These are phyloP conservation scores for Capromys pilorides DNA, from an alignment of 2,797 vertebrate species.

Conservation along the genomic window DNA sequence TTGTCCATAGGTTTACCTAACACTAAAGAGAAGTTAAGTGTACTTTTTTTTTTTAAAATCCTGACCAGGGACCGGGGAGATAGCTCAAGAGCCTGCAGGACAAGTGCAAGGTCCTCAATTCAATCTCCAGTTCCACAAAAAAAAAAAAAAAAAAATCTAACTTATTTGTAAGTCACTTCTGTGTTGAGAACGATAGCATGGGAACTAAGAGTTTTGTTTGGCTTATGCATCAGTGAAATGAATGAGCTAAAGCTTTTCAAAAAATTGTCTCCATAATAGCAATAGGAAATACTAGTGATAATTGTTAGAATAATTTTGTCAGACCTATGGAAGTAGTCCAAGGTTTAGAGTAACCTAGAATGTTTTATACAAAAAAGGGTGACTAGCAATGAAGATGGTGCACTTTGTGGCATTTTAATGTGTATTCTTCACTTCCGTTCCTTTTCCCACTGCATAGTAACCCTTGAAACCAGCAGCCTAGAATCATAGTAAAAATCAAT, in stretches of 20 bases:
- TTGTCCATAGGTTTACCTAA: neutral
- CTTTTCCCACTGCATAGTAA: neutral
- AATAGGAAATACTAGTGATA: neutral
- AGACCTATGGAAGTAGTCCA: neutral
- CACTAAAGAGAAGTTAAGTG: neutral
- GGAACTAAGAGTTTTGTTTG: slow-evolving; percentile 18
- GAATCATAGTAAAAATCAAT: neutral
- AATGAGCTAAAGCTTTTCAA: neutral
- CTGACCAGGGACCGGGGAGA: too few species aligned
- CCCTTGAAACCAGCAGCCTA: neutral
- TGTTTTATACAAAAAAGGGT: neutral
- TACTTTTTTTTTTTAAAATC: neutral
- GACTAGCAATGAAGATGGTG: neutral
- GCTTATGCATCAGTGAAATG: neutral
- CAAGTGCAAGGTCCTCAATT: too few species aligned
- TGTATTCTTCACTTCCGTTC: neutral
- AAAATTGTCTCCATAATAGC: neutral
- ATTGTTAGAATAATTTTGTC: neutral
- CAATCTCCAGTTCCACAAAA: too few species aligned
- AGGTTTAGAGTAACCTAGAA: neutral
- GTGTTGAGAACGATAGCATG: neutral
- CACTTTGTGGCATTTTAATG: slow-evolving; percentile 22
- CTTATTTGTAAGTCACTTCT: neutral
- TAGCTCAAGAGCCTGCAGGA: too few species aligned
- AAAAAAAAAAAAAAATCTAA: neutral